A percentile compares a stretch with the other conserved stretches of the same genome.
phyloP scores from a whole-genome alignment of 2,888 invertebrate genomes.

The Diabrotica balteata region DNA sequence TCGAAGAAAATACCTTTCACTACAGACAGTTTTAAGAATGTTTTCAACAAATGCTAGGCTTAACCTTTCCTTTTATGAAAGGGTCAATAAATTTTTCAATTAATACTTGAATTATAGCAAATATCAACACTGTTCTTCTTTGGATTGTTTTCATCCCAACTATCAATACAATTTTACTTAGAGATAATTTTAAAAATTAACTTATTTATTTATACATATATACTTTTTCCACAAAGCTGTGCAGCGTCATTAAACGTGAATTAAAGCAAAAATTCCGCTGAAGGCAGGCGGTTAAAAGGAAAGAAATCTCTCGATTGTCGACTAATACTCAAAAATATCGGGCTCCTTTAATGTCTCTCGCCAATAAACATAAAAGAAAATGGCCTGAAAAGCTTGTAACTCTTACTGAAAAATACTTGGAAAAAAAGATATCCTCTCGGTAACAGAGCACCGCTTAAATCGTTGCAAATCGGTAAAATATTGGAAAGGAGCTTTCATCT shows the following conservation, averaged over 20 bases:
- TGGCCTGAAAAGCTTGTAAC: constrained; percentile 32
- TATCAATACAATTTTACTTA: too few species aligned
- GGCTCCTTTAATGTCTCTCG: constrained; percentile 32
- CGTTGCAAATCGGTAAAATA: constrained; percentile 52
- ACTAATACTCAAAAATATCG: constrained; percentile 30
- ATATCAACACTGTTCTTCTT: too few species aligned
- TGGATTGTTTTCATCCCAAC: too few species aligned
- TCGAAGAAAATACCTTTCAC: too few species aligned
- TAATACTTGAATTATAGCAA: too few species aligned
- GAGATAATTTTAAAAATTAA: too few species aligned
- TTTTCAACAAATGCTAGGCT: too few species aligned
- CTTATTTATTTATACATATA: too few species aligned
- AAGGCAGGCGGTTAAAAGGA: constrained; percentile 7
- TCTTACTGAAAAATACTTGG: constrained; percentile 34
- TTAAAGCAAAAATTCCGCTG: constrained; percentile 9
- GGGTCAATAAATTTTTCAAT: too few species aligned
- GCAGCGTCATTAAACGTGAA: constrained; percentile 12
- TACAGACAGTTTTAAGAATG: too few species aligned
- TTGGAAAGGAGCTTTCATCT: constrained; percentile 51
- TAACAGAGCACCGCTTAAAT: constrained; percentile 39
- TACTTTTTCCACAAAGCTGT: too few species aligned
- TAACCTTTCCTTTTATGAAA: too few species aligned
- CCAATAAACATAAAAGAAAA: constrained; percentile 38
- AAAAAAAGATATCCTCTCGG: constrained; percentile 18
- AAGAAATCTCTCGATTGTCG: constrained; percentile 17